phyloP scores from a whole-genome alignment of 1,140 invertebrate species.

The Drosophila grimshawi region DNA sequence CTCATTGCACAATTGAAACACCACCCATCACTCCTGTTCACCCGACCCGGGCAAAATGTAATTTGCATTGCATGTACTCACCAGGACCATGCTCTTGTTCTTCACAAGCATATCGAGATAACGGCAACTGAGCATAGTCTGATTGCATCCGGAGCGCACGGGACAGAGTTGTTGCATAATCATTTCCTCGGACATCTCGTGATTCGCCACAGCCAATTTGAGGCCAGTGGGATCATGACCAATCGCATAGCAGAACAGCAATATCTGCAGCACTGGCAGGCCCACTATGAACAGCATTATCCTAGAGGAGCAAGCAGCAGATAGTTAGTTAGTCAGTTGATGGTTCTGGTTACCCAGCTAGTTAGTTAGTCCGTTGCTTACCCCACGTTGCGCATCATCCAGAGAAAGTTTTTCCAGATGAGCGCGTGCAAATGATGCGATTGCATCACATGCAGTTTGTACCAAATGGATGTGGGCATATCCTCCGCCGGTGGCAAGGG shows the following conservation, averaged over 20 bases:
- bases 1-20: constrained; percentile 65
- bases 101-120: constrained; percentile 89
- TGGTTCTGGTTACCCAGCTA: not conserved
- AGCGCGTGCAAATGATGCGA: constrained; percentile 91
- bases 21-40: not conserved
- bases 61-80: constrained; percentile 85
- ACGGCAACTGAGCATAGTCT: constrained; percentile 90
- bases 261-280: constrained; percentile 95
- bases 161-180: constrained; percentile 85
- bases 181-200: constrained; percentile 89
- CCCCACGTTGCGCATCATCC: constrained; percentile 96
- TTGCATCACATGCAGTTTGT: constrained; percentile 88
- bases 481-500: constrained; percentile 88
- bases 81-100: constrained; percentile 86
- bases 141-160: constrained; percentile 87
- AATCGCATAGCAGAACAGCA: constrained; percentile 97
- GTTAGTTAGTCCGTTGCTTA: constrained; percentile 84
- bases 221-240: constrained; percentile 94
- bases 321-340: constrained; percentile 16
- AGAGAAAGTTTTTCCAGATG: constrained; percentile 95
- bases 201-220: constrained; percentile 93
- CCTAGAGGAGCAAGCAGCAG: constrained; percentile 83
- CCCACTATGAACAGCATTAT: constrained; percentile 96
- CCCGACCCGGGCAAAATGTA: constrained; percentile 38
- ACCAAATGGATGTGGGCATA: constrained; percentile 84